Base-by-base conservation (phyloP, 2,797 vertebrate genomes). In the Phrynocephalus vlangalii region DNA sequence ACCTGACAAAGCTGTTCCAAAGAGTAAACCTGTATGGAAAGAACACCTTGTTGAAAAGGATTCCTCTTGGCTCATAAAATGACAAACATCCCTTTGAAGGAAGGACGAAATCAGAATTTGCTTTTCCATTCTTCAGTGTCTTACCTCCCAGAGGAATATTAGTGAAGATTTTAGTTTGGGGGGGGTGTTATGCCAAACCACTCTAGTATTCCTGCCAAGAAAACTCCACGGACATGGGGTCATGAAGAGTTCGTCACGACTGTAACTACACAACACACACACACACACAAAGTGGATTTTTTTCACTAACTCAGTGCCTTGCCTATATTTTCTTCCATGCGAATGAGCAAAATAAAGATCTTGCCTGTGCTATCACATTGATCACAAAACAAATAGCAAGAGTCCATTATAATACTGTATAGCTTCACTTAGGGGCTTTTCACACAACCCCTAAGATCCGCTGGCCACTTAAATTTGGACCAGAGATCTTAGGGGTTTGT, bases 101-200 rank as follows among this genome's bases (percentile, higher is more conserved):
- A 22, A 24, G 24, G n/a, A 10, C 1, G 2, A 2, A 11, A 1
- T 20, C 22, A 67, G 30, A 30, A 75, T 66, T 24, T 22, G 18
- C 5, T 28, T 68, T 82, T 33, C 79, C 24, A 7, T 22, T 48
- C 91, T 92, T 76, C 16, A 82, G 13, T 16, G 33, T 67, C 28
- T 67, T 76, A 33, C n/a, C 33, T 38, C 48, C 2, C 20, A 67
- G 67, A 22, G 13, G 44, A 86, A 81, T 16, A 48, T 4, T 44
- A 63, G 11, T 48, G 18, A 20, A 18, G 28, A 24, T 16, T 38
- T 60, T 7, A 1, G 26, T 28, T 48, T 28, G 6, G 28, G 26
- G 68, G 9, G 44, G 1, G 91, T 50, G 10, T 95, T 93, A 66
- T 33, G 94, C 93, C 30, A 44, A 44, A 44, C 38, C 38, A 44